phyloP scores from a whole-genome alignment of 2,797 vertebrate species.

The Hybognathus amarus region DNA sequence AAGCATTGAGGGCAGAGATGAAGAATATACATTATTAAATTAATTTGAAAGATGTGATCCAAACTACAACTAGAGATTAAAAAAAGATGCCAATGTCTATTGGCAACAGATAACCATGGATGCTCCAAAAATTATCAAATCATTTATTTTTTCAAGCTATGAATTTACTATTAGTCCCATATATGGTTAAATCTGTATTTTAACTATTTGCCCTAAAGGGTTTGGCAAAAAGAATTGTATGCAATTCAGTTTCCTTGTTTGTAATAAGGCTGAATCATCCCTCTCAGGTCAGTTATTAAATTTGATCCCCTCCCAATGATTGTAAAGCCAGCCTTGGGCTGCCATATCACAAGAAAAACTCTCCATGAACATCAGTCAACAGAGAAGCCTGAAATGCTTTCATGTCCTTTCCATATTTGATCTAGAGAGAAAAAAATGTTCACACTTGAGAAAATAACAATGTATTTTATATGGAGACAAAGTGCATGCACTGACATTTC shows the following conservation, averaged over 20 bases:
- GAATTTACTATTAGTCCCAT: background rate
- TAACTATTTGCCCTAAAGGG: background rate
- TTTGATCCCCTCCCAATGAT: slow-evolving; percentile 11
- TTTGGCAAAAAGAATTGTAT: background rate
- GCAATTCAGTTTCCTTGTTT: background rate
- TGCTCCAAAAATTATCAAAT: too few species aligned
- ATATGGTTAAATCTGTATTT: background rate
- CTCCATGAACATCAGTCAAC: slow-evolving; percentile 3
- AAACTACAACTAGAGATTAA: too few species aligned
- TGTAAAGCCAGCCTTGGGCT: slow-evolving; percentile 24
- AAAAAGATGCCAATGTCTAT: too few species aligned
- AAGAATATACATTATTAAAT: too few species aligned
- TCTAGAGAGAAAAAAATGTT: background rate
- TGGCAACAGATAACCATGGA: too few species aligned
- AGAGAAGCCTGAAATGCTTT: background rate
- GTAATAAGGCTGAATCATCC: slow-evolving; percentile 24
- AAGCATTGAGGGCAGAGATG: too few species aligned
- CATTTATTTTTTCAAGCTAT: background rate
- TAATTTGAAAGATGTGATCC: too few species aligned
- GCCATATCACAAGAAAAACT: slow-evolving; percentile 8
- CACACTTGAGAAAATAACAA: slow-evolving; percentile 36
- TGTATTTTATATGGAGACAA: slow-evolving; percentile 26
- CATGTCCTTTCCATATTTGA: slow-evolving; percentile 1
- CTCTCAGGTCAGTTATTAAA: slow-evolving; percentile 31
- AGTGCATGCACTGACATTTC: background rate